These are phyloP conservation scores for Loriculus beryllinus DNA, from an alignment of 2,797 vertebrate genomes.

Conservation along the genomic window DNA sequence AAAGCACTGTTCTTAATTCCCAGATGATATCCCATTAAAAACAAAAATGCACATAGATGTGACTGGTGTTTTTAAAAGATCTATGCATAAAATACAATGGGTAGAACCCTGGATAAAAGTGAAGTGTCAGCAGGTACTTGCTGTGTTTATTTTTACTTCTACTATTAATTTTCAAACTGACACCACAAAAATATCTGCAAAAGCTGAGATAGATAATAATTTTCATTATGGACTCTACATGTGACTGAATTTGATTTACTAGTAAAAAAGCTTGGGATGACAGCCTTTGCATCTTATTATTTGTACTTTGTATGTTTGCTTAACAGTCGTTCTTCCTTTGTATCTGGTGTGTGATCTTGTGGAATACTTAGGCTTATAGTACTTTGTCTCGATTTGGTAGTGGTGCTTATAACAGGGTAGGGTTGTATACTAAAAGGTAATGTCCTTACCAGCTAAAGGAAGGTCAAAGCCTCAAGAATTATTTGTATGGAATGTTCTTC, in stretches of 20 bases:
- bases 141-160: neutral
- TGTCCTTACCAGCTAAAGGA: neutral
- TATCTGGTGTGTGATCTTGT: neutral
- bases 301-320: neutral
- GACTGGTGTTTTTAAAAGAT: neutral
- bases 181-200: neutral
- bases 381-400: neutral
- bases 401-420: neutral
- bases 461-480: neutral
- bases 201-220: neutral
- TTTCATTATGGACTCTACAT: neutral
- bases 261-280: neutral
- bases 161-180: conserved; percentile 5
- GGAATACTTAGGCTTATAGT: neutral
- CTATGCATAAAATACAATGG: neutral
- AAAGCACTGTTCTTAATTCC: neutral
- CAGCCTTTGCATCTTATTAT: neutral
- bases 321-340: neutral
- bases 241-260: neutral
- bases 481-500: neutral
- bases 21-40: neutral
- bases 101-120: neutral
- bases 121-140: neutral
- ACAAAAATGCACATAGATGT: neutral
- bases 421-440: neutral